Conservation (phyloP, 2,888 invertebrate species). For the Lagria hirta region DNA sequence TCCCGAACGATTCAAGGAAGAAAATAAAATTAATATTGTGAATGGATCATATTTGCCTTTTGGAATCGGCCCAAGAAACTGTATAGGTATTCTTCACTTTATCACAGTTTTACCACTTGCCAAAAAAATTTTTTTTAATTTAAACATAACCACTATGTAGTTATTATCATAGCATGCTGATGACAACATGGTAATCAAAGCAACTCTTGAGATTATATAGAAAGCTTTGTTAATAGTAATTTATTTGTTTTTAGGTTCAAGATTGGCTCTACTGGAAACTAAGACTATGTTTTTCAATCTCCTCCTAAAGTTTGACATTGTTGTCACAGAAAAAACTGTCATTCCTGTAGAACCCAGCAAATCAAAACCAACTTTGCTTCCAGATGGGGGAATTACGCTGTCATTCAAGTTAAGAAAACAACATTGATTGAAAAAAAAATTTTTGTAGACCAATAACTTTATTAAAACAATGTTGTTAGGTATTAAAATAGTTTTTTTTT, state of each 20-base stretch:
- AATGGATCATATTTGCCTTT: slow-evolving; percentile 59
- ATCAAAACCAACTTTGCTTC: not conserved
- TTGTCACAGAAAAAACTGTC: slow-evolving; percentile 25
- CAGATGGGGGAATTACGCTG: slow-evolving; percentile 1
- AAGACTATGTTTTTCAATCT: slow-evolving; percentile 26
- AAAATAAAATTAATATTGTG: slow-evolving; percentile 57
- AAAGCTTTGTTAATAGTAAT: not conserved
- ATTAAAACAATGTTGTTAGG: too few relatives aligned
- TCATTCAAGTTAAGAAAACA: not conserved
- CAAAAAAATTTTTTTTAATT: too few relatives aligned
- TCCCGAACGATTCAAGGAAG: slow-evolving; percentile 60
- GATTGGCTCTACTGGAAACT: slow-evolving; percentile 28
- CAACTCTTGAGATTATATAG: too few relatives aligned
- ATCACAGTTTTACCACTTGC: too few relatives aligned
- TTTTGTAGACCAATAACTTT: too few relatives aligned
- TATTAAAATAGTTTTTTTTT: too few relatives aligned
- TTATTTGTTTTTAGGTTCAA: slow-evolving; percentile 9
- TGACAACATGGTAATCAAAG: too few relatives aligned
- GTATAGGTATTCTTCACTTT: too few relatives aligned
- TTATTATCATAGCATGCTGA: too few relatives aligned
- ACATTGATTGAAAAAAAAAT: slow-evolving; percentile 7
- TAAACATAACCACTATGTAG: too few relatives aligned
- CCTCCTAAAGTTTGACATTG: slow-evolving; percentile 23
- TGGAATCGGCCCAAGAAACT: slow-evolving; percentile 54
- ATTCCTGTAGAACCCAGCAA: slow-evolving; percentile 21